A percentile compares a stretch with the other conserved stretches of the same genome.
These are phyloP conservation scores for Pseudomugil gertrudae DNA, from an alignment of 2,797 vertebrate genomes.

Conservation along the genomic window DNA sequence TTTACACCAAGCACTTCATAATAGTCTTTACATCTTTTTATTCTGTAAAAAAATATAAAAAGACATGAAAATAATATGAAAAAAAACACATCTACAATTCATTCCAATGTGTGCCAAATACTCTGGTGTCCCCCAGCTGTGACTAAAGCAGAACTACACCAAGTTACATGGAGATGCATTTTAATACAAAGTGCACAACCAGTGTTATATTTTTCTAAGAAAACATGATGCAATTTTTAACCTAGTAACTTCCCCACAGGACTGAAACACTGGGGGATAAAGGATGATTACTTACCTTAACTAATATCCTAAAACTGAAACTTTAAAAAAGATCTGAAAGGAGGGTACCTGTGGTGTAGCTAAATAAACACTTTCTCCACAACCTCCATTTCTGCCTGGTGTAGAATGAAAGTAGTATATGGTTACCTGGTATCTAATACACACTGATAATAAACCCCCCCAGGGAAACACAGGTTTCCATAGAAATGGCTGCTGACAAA, in stretches of 20 bases:
- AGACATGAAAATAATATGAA: neutral
- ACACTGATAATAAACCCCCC: conserved; percentile 27
- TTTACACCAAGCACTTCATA: conserved; percentile 93
- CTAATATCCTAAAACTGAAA: conserved; percentile 3
- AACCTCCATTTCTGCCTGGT: neutral
- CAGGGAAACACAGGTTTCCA: conserved; percentile 56
- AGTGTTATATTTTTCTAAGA: neutral
- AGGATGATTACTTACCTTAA: neutral
- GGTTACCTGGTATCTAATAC: conserved; percentile 32
- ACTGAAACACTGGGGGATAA: conserved; percentile 24
- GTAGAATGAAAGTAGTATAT: conserved; percentile 27
- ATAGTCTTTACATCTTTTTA: conserved; percentile 97
- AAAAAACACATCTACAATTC: neutral
- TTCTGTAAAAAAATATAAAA: conserved; percentile 78
- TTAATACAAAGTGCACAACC: neutral
- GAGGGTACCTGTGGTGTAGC: neutral
- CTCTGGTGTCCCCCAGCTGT: too few species aligned
- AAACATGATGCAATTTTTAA: conserved; percentile 41
- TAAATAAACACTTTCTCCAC: neutral
- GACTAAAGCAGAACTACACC: too few species aligned
- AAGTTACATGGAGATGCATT: conserved; percentile 3
- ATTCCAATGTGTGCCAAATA: too few species aligned
- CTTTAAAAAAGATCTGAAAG: neutral
- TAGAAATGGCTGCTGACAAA: conserved; percentile 49
- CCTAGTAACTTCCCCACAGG: neutral